Evolutionary conservation across 1,140 invertebrate species (phyloP), one percentile per base, ranked within the genome.

Genomic region (Vollenhovia emeryi): DNA sequence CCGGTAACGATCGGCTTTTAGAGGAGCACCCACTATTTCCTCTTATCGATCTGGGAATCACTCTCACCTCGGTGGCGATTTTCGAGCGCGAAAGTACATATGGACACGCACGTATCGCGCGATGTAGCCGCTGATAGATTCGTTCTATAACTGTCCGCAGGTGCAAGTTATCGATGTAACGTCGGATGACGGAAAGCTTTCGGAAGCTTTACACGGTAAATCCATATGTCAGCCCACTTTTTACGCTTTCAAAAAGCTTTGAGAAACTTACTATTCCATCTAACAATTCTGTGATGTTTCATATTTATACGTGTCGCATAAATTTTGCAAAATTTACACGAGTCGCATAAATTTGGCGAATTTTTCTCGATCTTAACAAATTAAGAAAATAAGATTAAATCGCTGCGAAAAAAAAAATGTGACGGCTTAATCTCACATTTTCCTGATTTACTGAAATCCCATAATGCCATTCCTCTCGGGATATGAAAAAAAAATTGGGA

Each of bases 81-180:
- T 50, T 52, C 59, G 57, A 52, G 15, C 62, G 48, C 40, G 40
- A 76, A 48, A 76, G 30, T 62, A 71, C 30, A 43, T 57, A 76
- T 11, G 79, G 30, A 36, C 75, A 71, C 43, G 50, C 69, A 45
- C 66, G 33, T 79, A 87, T 79, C 50, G 78, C 48, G n/a, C 36
- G 40, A 48, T 30, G 69, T 43, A 66, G 60, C 48, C 33, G 43
- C 18, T 43, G 43, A 64, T 59, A 76, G 60, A 64, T 50, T 55
- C 82, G 57, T 57, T 30, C 40, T 24, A 43, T 62, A 69, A 57
- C 71, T 87, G 64, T 66, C 45, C 40, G 57, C 59, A 75, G 73
- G n/a, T 30, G 78, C 33, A 24, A 27, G 64, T 71, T 59, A 71
- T 60, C 66, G 64, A 69, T 55, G 78, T 80, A 45, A 24, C 50